Evolutionary conservation across 1,140 invertebrate genomes (phyloP), one percentile per base, ranked within the genome.

Genomic region (Leucophenga varia): DNA sequence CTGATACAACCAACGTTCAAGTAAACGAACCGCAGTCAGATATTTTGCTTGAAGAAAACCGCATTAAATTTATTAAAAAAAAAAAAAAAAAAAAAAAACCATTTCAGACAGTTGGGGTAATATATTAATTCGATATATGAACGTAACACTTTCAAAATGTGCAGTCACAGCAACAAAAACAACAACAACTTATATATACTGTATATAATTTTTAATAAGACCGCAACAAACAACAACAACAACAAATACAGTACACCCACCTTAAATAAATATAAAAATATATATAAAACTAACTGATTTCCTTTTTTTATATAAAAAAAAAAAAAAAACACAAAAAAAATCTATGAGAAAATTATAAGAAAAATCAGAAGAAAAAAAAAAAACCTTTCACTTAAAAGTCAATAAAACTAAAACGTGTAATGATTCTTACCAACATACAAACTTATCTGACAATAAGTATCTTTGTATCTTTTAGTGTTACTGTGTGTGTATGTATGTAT

Each of bases 301-400:
- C 21, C 22, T 49, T 34, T 43, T 38, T 43, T 49, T 51, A 35
- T 34, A 16, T 35, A 41, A 39, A 28, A 32, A 47, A 21, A 13
- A 22, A 31, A 43, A 25, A 25, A 25, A 47, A 47, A 36, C 22
- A 36, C 40, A 35, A 46, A 40, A 37, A 14, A 21, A 36, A 36
- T 40, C 18, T 41, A 25, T 3, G 16, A 13, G 35, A 6, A 18
- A 34, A 21, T n/a, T 20, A 8, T 43, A 20, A 40, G 14, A 18
- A 39, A 22, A 28, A 25, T 28, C 6, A 6, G 6, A 35, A 35
- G 32, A 59, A 58, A 55, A 47, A 51, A 47, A 51, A 52, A 45
- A 63, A 64, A 49, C 60, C 60, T 64, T 64, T 64, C 60, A 64
- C 60, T 64, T 64, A 25, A n/a, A n/a, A 25, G 22, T 25, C 5